Percentiles rank a stretch among this genome's conserved stretches.
Evolutionary conservation across 92 coral and sea anemone species (phyloP).

Genomic region (Phenganax marumi): DNA sequence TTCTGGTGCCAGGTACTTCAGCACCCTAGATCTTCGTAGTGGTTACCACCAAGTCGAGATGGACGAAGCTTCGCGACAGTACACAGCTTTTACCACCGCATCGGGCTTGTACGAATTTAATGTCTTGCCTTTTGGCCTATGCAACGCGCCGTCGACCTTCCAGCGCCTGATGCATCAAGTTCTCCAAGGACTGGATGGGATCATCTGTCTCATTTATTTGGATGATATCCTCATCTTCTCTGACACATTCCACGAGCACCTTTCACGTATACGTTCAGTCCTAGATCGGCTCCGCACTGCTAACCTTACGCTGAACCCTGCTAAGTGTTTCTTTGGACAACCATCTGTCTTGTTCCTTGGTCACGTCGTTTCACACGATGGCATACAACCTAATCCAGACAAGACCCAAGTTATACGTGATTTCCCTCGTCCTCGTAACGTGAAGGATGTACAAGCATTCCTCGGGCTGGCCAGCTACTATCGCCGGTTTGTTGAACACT

Average conservation of each 20-base stretch:
- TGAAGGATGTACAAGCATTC: constrained; percentile 54
- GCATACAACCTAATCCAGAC: constrained; percentile 57
- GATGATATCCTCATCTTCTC: constrained; percentile 56
- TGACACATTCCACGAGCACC: constrained; percentile 47
- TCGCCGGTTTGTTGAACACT: constrained; percentile 58
- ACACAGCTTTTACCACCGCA: constrained; percentile 56
- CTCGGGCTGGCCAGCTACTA: constrained; percentile 62
- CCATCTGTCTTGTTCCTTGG: constrained; percentile 50
- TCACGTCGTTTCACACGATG: constrained; percentile 54
- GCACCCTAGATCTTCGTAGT: constrained; percentile 47
- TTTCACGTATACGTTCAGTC: constrained; percentile 41
- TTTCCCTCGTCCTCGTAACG: constrained; percentile 56
- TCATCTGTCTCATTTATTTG: constrained; percentile 46
- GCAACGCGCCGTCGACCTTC: constrained; percentile 51
- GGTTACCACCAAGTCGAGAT: constrained; percentile 58
- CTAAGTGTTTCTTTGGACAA: constrained; percentile 57
- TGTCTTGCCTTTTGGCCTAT: constrained; percentile 55
- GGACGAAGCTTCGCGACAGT: constrained; percentile 35
- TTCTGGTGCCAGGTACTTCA: constrained; percentile 43
- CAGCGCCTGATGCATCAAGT: constrained; percentile 54
- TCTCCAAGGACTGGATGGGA: constrained; percentile 44
- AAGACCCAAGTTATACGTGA: constrained; percentile 49
- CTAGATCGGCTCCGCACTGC: constrained; percentile 57
- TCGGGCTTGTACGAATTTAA: constrained; percentile 53
- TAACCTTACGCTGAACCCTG: constrained; percentile 57